Base-by-base conservation (phyloP, 2,888 invertebrate species). In the Agonopterix arenella region DNA sequence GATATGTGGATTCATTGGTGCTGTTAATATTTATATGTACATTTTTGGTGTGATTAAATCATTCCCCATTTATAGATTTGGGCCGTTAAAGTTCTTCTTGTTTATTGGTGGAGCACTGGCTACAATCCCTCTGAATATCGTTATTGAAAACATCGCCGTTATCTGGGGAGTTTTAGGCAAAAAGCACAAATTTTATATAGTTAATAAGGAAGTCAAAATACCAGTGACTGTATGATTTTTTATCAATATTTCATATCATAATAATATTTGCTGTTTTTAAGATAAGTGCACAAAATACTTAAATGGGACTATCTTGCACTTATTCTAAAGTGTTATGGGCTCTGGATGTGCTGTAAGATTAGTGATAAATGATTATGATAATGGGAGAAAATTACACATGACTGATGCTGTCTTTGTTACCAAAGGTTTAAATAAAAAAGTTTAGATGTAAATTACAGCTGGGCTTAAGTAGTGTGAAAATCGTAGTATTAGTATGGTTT, bases 1-100 rank as follows among this genome's bases (percentile, higher is more conserved):
- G 64, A 73, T 96, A 36, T 96, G 97, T 83, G 95, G 96, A 50
- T 98, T 97, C 73, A 95, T 97, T 65, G 98, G 95, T 56, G 97
- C 96, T 54, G 95, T 98, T 52, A 98, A 96, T 80, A 95, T 98
- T 72, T 98, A 98, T 80, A 98, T 98, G 98, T 98, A 98, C 79
- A 93, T 98, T 56, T 98, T 98, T 83, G 98, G 98, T 56, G 98
- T 98, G n/a, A 92, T 98, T 48, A 98, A 98, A 80, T 98, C 98
- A 50, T 98, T 98, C 75, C 96, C 97, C 16, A 88, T 97, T 38
- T 94, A 96, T 79, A 93, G 97, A 68, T 95, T 96, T 76, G 97
- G 98, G 9, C 83, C 95, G 54, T 70, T 94, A 42, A 93, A 94
- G 74, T 96, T 97, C 74, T 70, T 93, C 52, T 83, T 96, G 51